Conservation (phyloP, 2,113 vertebrate genomes). For the Otus sunia region DNA sequence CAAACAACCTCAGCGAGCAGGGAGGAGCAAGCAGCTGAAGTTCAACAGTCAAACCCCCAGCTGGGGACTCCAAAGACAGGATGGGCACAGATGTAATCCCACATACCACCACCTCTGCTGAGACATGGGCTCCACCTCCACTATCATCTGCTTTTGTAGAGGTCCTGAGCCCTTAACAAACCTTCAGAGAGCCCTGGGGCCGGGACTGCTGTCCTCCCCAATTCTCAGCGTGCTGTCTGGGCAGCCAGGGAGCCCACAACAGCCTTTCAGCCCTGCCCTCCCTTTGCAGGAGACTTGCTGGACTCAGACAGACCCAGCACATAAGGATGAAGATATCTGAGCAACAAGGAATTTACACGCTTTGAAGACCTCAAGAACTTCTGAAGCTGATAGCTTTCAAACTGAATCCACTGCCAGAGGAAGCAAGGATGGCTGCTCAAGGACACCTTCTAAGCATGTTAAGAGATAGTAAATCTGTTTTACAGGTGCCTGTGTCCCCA, state of each 20-base stretch:
- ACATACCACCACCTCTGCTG: accelerated
- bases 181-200: background rate
- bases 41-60: background rate
- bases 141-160: background rate
- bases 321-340: background rate
- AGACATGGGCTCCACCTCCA: background rate
- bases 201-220: background rate
- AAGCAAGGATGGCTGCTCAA: accelerated
- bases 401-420: background rate
- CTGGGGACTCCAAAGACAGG: background rate
- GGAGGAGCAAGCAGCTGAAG: background rate
- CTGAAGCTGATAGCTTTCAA: background rate
- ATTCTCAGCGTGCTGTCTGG: accelerated
- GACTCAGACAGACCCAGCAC: background rate
- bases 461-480: background rate
- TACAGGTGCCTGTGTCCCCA: background rate
- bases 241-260: background rate
- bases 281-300: background rate
- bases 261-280: background rate
- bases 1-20: background rate
- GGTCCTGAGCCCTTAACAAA: background rate
- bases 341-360: background rate
- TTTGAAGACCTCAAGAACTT: background rate
- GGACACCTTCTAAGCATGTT: background rate
- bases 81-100: background rate